These are phyloP conservation scores for Pycnomerus fuliginosus DNA, from an alignment of 2,888 invertebrate genomes.

Conservation along the genomic window DNA sequence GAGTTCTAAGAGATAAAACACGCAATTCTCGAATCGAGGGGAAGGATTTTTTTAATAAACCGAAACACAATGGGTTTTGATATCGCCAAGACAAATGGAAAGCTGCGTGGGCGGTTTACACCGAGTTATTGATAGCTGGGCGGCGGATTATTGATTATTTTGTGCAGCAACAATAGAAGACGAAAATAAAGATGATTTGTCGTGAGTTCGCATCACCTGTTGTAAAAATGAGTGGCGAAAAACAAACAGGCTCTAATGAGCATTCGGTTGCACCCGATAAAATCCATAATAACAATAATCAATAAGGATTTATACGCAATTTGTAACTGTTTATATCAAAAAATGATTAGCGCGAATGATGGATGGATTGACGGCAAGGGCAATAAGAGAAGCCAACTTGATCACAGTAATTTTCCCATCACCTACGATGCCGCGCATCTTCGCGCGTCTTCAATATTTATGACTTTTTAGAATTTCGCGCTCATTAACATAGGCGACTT, in stretches of 20 bases:
- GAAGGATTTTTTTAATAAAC: constrained; percentile 37
- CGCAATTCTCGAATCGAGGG: constrained; percentile 47
- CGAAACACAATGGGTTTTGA: constrained; percentile 45
- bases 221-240: too few species aligned
- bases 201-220: too few species aligned
- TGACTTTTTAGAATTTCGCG: too few species aligned
- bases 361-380: constrained; percentile 51
- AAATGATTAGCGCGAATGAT: constrained; percentile 51
- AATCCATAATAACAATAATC: constrained; percentile 52
- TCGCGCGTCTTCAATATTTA: constrained; percentile 32
- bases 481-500: too few species aligned
- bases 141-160: constrained; percentile 33
- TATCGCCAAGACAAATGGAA: constrained; percentile 47
- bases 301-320: constrained; percentile 50
- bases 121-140: constrained; percentile 47
- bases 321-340: constrained; percentile 52
- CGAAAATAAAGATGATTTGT: too few species aligned
- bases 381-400: constrained; percentile 46
- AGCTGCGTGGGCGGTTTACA: constrained; percentile 44
- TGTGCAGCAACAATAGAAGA: too few species aligned
- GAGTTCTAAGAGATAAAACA: constrained; percentile 37
- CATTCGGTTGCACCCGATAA: constrained; percentile 50
- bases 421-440: constrained; percentile 35
- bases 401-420: constrained; percentile 54
- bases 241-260: too few species aligned